Evolutionary conservation across 2,888 invertebrate genomes (phyloP).

Genomic region (Antitype chi): DNA sequence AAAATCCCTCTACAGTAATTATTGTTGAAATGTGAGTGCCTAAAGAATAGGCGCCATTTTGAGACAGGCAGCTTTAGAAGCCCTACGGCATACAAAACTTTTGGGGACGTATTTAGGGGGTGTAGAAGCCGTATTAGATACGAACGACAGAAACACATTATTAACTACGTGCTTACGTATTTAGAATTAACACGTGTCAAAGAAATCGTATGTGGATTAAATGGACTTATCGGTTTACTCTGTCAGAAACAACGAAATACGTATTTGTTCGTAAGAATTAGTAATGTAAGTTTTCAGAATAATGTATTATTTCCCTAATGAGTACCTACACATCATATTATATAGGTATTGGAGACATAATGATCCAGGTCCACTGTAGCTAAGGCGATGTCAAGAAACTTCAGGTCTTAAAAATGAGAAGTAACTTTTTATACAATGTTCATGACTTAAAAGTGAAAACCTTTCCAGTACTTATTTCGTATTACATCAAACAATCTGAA

Average conservation of each 20-base stretch:
- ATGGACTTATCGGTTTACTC: conserved; percentile 43
- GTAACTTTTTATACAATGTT: background rate
- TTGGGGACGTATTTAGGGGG: conserved; percentile 80
- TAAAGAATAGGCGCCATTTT: conserved; percentile 83
- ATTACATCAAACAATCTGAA: conserved; percentile 31
- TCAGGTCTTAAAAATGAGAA: background rate
- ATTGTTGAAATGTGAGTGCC: conserved; percentile 67
- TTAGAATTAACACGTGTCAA: conserved; percentile 73
- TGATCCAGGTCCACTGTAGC: background rate
- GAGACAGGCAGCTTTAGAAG: conserved; percentile 81
- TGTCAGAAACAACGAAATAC: conserved; percentile 18
- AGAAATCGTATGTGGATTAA: conserved; percentile 65
- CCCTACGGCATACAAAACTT: conserved; percentile 78
- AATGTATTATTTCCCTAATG: background rate
- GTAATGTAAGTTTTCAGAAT: background rate
- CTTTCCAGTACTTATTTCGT: conserved; percentile 22
- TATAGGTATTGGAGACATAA: no score
- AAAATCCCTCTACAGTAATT: conserved; percentile 41
- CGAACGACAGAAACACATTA: conserved; percentile 74
- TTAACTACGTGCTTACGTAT: conserved; percentile 71
- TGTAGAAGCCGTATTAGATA: conserved; percentile 80
- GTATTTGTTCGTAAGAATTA: conserved; percentile 11
- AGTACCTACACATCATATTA: background rate
- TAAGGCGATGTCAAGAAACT: background rate
- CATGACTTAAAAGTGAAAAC: conserved; percentile 21